Base-by-base conservation (phyloP, 2,113 vertebrate genomes). In the Asarcornis scutulata region DNA sequence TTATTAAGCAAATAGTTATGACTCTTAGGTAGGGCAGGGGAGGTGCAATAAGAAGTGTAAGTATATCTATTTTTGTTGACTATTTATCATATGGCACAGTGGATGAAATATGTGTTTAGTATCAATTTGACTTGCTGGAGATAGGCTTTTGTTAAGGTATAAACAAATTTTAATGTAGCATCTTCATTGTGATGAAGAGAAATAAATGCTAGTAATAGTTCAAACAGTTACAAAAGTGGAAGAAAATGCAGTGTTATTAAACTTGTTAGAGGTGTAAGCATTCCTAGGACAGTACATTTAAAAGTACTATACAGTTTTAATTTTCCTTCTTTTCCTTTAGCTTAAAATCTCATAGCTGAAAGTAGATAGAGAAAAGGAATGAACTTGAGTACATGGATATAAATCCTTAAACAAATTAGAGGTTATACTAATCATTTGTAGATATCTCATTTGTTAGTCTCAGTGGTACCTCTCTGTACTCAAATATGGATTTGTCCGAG, bases 371-470 rank as follows among this genome's bases (percentile, higher is more conserved):
- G 4, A 81, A 75, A 86, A 91, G 44, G 31, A 89, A 40, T 48
- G 72, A 88, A 82, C 55, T 83, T 83, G n/a, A 80, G 20, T 81
- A 66, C 71, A 73, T 8, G 50, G 66, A 58, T 86, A 84, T 17
- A 87, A 96, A 74, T 88, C 63, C 46, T 86, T 93, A 85, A 77
- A 63, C 64, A 90, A 96, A 96, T 96, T 86, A 88, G 78, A 67
- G 56, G 11, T 79, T 69, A 59, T 38, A 89, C 68, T 92, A 73
- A 53, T 89, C 85, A 91, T 95, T 90, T 96, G 69, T 74, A 88
- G 67, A 58, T 93, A 87, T 85, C 88, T 96, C 92, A 96, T 97
- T 97, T 97, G 80, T 97, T 94, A 97, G 89, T 96, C 92, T 78
- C 79, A 82, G 83, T 46, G 68, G 96, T 90, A 80, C 87, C 72